Percentiles rank a stretch among this genome's conserved stretches.
Conservation (phyloP, 2,113 vertebrate species). For the Tachysurus fulvidraco region DNA sequence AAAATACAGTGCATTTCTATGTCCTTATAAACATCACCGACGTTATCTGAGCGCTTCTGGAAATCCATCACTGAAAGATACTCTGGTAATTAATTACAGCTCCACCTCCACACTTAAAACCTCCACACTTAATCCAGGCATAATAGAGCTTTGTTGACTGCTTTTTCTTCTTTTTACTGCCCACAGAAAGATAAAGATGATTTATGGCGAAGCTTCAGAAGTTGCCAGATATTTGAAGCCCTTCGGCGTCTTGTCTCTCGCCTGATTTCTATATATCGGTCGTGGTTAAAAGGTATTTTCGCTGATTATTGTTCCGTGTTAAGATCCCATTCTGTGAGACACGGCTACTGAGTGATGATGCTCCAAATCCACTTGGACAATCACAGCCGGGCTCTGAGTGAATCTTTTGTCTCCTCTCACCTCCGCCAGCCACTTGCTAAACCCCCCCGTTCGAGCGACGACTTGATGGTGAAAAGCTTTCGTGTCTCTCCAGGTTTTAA, state of each 20-base stretch:
- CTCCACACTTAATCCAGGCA: background rate
- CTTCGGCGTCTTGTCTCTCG: background rate
- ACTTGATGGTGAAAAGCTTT: constrained; percentile 2
- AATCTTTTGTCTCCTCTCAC: constrained; percentile 32
- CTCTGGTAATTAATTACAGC: background rate
- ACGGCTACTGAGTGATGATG: constrained; percentile 34
- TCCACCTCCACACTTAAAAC: background rate
- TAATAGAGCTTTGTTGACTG: background rate
- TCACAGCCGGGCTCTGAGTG: constrained; percentile 20
- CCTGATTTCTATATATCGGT: background rate
- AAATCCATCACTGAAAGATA: background rate
- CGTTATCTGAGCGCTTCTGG: background rate
- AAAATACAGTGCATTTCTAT: background rate
- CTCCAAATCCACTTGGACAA: constrained; percentile 28
- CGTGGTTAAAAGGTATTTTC: constrained; percentile 1
- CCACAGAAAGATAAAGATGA: constrained; percentile 16
- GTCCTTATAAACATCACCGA: background rate
- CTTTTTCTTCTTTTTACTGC: background rate
- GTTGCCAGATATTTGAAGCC: background rate
- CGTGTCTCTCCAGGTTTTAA: constrained; percentile 22
- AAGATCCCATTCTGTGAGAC: background rate
- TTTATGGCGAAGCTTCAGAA: background rate
- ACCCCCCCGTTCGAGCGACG: background rate
- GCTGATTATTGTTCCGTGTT: constrained; percentile 6
- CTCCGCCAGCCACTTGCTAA: background rate